Evolutionary conservation across 2,113 vertebrate species (phyloP), one percentile per base, ranked within the genome.

Genomic region (Plotosus lineatus): DNA sequence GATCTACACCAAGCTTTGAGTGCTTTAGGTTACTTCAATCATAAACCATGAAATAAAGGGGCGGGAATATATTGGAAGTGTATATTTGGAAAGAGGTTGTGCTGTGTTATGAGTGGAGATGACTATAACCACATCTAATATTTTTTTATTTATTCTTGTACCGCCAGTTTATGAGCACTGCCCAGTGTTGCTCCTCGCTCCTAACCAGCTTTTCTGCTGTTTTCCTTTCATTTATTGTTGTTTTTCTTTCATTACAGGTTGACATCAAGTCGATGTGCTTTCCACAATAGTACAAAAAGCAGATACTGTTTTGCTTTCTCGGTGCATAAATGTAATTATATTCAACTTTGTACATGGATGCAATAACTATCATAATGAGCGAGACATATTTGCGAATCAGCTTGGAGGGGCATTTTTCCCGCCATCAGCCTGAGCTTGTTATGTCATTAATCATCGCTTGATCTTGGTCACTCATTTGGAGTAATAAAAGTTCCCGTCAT

Each of bases 401-500:
- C 80, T 82, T 36, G 55, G 55, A 78, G 83, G 78, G 68, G 61
- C 46, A 28, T 68, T 79, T 65, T 60, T 50, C 12, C 44, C 38
- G 93, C 92, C 92, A 80, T 87, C 94, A 93, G 92, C 90, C 94
- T 93, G 90, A 94, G 94, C 95, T 94, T 95, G 95, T 95, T 95
- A 93, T 93, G 94, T 96, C 96, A 97, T 99, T 98, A 96, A 98
- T 98, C 97, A 99, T 93, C 90, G 81, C 91, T 94, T 95, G 96
- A 98, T 98, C 97, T 95, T 94, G 95, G 95, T 95, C 96, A 96
- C 96, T 95, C 95, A 94, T 96, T 95, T 90, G 87, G 95, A 96
- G 96, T 99, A 98, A 99, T 99, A 98, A 98, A 99, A 98, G 94
- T 96, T 96, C 95, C 96, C 96, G 96, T 99, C 96, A 93, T 95